Evolutionary conservation across 2,113 vertebrate species (phyloP).

Genomic region (Panthera tigris): DNA sequence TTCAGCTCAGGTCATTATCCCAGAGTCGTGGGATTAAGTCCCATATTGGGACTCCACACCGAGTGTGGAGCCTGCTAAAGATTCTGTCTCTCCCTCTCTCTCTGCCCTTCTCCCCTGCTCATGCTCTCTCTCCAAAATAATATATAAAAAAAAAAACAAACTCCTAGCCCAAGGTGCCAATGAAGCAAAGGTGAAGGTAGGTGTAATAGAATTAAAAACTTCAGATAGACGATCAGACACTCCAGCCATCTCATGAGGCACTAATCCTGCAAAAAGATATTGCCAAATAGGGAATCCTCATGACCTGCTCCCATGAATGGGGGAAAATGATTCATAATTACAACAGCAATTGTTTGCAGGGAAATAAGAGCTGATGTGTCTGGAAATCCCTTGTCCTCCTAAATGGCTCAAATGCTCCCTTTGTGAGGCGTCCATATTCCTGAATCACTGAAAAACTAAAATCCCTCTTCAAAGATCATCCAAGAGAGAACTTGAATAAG

Average conservation of each 20-base stretch:
- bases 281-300: conserved; percentile 2
- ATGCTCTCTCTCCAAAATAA: too few relatives aligned
- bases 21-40: too few relatives aligned
- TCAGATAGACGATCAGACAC: not conserved
- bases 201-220: not conserved
- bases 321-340: not conserved
- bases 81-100: too few relatives aligned
- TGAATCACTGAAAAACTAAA: not conserved
- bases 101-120: too few relatives aligned
- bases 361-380: not conserved
- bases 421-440: not conserved
- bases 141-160: not conserved
- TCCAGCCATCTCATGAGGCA: not conserved
- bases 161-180: not conserved
- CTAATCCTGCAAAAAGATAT: not conserved
- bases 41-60: too few relatives aligned
- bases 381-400: conserved; percentile 9
- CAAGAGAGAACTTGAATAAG: not conserved
- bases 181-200: not conserved
- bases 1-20: too few relatives aligned
- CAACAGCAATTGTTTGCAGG: not conserved
- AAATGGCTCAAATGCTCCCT: not conserved
- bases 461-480: not conserved
- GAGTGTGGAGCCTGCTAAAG: too few relatives aligned
- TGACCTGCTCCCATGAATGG: not conserved